A percentile compares a stretch with the other conserved stretches of the same genome.
These are phyloP conservation scores for Esox niger DNA, from an alignment of 2,113 vertebrate genomes.

Conservation along the genomic window DNA sequence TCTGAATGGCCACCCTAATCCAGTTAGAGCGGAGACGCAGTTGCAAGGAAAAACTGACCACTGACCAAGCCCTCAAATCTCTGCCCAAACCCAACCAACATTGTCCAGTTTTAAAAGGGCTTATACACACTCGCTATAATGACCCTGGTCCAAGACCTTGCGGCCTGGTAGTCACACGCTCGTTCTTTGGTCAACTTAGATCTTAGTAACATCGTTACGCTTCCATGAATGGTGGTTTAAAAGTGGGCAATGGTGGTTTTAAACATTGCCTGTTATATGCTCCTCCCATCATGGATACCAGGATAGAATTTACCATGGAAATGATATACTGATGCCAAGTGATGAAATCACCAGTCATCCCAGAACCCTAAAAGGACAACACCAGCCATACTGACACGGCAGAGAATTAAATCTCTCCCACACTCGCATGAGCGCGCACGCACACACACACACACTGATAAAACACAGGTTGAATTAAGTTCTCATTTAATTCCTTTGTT, in stretches of 20 bases:
- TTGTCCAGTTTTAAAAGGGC: slow-evolving; percentile 33
- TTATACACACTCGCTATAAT: slow-evolving; percentile 16
- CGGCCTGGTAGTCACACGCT: not conserved
- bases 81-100: slow-evolving; percentile 15
- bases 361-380: slow-evolving; percentile 18
- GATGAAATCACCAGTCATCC: slow-evolving; percentile 42
- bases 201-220: not conserved
- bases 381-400: slow-evolving; percentile 36
- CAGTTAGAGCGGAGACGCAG: slow-evolving; percentile 39
- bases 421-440: too few relatives aligned
- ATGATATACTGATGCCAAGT: slow-evolving; percentile 22
- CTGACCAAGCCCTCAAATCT: not conserved
- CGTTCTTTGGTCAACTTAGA: not conserved
- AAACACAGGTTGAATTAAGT: too few relatives aligned
- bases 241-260: not conserved
- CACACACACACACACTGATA: too few relatives aligned
- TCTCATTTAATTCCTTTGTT: too few relatives aligned
- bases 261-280: too few relatives aligned
- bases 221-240: not conserved
- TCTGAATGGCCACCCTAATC: slow-evolving; percentile 35
- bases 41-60: slow-evolving; percentile 21
- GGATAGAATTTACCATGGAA: slow-evolving; percentile 34
- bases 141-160: not conserved
- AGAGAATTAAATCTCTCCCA: not conserved
- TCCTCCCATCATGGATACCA: too few relatives aligned